These are phyloP conservation scores for Onychostoma macrolepis DNA, from an alignment of 2,113 vertebrate genomes.

Conservation along the genomic window DNA sequence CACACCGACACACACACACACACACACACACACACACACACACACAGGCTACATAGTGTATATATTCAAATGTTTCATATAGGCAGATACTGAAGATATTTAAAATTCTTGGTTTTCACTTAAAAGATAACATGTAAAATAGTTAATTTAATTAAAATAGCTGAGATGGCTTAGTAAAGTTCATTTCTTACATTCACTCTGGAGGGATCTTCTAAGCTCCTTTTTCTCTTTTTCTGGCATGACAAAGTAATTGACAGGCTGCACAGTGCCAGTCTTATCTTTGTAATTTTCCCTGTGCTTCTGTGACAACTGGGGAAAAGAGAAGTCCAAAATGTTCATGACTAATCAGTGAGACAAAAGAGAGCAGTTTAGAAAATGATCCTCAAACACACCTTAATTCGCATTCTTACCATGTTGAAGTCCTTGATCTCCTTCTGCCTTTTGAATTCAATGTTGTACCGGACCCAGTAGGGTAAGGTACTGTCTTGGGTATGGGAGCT, in stretches of 20 bases:
- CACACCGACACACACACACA: too few relatives aligned
- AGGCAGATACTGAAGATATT: not conserved
- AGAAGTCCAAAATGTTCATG: conserved; percentile 1
- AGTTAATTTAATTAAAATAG: not conserved
- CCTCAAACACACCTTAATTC: not conserved
- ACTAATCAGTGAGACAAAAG: conserved; percentile 14
- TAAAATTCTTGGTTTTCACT: not conserved
- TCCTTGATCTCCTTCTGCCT: conserved; percentile 57
- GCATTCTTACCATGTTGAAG: conserved; percentile 71
- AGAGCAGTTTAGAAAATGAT: not conserved
- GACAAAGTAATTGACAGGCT: conserved; percentile 68
- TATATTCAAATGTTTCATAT: not conserved
- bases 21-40: too few relatives aligned
- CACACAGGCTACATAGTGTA: too few relatives aligned
- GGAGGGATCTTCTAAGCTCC: not conserved
- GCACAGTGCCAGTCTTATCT: conserved; percentile 67
- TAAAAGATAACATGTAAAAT: not conserved
- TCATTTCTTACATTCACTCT: conserved; percentile 20
- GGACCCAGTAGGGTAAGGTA: conserved; percentile 55
- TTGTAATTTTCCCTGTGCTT: conserved; percentile 69
- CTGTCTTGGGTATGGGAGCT: conserved; percentile 18
- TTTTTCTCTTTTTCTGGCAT: conserved; percentile 52
- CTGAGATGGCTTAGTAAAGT: not conserved
- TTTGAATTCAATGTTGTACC: conserved; percentile 62
- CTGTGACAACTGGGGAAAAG: conserved; percentile 65